Evolutionary conservation across 2,797 vertebrate species (phyloP).

Genomic region (Peromyscus nudipes): DNA sequence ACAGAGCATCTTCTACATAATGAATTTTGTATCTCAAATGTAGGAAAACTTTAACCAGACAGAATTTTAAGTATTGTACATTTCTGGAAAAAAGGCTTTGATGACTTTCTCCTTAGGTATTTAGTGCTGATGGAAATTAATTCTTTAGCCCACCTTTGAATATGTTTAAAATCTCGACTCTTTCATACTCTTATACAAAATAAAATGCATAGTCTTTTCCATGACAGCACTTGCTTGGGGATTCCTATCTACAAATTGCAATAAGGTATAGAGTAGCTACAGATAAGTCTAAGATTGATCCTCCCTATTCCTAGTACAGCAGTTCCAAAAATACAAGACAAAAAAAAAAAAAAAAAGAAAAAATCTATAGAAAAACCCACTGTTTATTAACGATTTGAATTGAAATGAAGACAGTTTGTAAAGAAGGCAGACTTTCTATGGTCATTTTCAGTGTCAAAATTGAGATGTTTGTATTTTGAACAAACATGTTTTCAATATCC

Average conservation of each 20-base stretch:
- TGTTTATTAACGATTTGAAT: constrained; percentile 50
- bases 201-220: constrained; percentile 32
- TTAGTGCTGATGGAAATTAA: constrained; percentile 66
- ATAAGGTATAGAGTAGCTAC: background rate
- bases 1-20: constrained; percentile 65
- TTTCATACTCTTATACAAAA: constrained; percentile 13
- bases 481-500: constrained; percentile 25
- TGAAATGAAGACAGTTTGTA: background rate
- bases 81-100: constrained; percentile 71
- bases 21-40: constrained; percentile 68
- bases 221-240: background rate
- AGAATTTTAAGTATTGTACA: constrained; percentile 73
- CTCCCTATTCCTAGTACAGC: background rate
- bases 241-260: constrained; percentile 28
- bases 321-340: constrained; percentile 21
- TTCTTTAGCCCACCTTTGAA: constrained; percentile 65
- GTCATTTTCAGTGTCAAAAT: background rate
- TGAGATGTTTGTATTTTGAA: constrained; percentile 41
- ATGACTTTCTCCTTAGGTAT: constrained; percentile 60
- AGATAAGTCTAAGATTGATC: constrained; percentile 2
- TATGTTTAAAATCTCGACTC: constrained; percentile 41
- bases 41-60: background rate
- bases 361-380: background rate
- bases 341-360: background rate
- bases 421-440: background rate